Conservation (phyloP, 2,888 invertebrate genomes). For the Dexiosoma caninum region DNA sequence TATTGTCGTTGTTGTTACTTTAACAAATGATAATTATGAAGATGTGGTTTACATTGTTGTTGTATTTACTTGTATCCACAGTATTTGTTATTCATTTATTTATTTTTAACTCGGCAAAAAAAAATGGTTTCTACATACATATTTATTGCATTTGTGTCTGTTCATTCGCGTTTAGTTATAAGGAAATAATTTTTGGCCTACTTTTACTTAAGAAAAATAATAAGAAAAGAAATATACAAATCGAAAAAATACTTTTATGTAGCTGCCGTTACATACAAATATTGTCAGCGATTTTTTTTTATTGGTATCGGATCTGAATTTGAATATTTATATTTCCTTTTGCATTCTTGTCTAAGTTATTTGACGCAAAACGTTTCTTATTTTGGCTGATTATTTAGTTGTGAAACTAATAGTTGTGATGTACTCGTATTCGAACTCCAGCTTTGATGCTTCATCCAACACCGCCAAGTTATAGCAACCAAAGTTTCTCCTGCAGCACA, state of each 20-base stretch:
- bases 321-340: conserved; percentile 49
- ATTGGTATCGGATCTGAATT: neutral
- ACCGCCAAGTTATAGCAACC: too few species aligned
- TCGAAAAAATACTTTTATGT: conserved; percentile 45
- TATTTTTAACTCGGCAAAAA: conserved; percentile 12
- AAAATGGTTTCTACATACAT: too few species aligned
- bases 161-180: conserved; percentile 29
- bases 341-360: neutral
- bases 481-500: too few species aligned
- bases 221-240: conserved; percentile 17
- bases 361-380: neutral
- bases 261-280: conserved; percentile 50
- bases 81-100: conserved; percentile 41
- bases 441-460: too few species aligned
- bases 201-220: conserved; percentile 55
- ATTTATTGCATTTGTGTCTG: conserved; percentile 47
- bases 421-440: too few species aligned
- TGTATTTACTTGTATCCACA: neutral
- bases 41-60: conserved; percentile 49
- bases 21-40: conserved; percentile 51
- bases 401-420: neutral
- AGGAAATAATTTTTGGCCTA: conserved; percentile 59
- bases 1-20: conserved; percentile 17
- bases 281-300: conserved; percentile 45
- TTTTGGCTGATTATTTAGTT: neutral